Percentiles rank a stretch among this genome's conserved stretches.
These are phyloP conservation scores for Isichthys henryi DNA, from an alignment of 2,113 vertebrate species.

Conservation along the genomic window DNA sequence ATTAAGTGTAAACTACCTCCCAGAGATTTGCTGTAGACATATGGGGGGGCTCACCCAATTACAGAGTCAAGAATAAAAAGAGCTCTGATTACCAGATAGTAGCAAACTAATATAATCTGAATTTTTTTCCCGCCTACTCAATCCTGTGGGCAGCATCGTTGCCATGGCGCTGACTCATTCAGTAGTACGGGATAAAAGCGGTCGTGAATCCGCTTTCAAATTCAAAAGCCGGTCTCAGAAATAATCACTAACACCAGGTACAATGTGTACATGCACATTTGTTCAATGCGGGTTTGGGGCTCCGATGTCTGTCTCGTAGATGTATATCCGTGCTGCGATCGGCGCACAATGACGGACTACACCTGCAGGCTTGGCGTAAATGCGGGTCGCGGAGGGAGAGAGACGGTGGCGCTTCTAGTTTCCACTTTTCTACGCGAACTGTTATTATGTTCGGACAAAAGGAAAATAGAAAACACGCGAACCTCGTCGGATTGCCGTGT, in stretches of 20 bases:
- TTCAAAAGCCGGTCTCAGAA: constrained; percentile 31
- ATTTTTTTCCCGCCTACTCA: constrained; percentile 30
- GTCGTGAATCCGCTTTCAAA: constrained; percentile 17
- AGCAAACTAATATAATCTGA: constrained; percentile 7
- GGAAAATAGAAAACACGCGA: constrained; percentile 34
- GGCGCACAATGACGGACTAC: constrained; percentile 22
- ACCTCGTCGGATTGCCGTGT: constrained; percentile 28
- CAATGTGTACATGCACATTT: not conserved
- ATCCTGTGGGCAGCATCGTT: constrained; percentile 39
- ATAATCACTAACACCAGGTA: constrained; percentile 21
- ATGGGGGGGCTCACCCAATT: not conserved
- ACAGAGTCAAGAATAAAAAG: not conserved
- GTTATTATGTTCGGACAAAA: constrained; percentile 5
- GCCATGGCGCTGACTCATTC: constrained; percentile 49
- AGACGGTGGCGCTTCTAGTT: constrained; percentile 26
- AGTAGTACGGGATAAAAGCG: constrained; percentile 34
- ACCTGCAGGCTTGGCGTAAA: constrained; percentile 47
- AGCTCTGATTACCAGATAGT: not conserved
- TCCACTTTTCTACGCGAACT: constrained; percentile 35
- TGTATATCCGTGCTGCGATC: not conserved
- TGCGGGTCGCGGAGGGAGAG: constrained; percentile 33
- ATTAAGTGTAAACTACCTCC: not conserved
- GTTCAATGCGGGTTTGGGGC: not conserved
- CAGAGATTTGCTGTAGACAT: not conserved
- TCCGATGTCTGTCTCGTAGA: not conserved